Base-by-base conservation (phyloP, 2,888 invertebrate species). In the Bibio marci region DNA sequence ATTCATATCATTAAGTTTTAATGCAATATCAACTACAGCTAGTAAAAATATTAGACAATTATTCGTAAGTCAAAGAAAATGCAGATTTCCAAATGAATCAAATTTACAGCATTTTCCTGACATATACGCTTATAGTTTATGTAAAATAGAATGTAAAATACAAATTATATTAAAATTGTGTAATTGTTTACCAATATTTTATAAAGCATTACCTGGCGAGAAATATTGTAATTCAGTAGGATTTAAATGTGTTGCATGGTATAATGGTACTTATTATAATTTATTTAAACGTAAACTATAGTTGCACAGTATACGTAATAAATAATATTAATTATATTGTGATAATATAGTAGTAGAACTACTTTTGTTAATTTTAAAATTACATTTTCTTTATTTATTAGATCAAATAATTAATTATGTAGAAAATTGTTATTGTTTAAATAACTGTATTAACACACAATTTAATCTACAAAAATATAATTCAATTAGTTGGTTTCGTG, bases 201-300 rank as follows among this genome's bases (percentile, higher is more conserved):
- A 47, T 33, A 41, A 41, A 33, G 33, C 36, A 30, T 28, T 35
- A 28, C 19, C 12, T 13, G 15, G 30, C 22, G 44, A 46, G 30
- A 33, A 10, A 14, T 42, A 41, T 30, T 55, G 56, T 38, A 48
- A 48, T 41, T 41, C 47, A 15, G 38, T 49, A 33, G 54, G 54
- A 4, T 46, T 55, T 43, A 45, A 47, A 32, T 55, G 55, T 37
- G 42, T 56, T 30, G 45, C 43, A 15, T 35, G 45, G 19, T 37
- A 50, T 41, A 41, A 46, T 38, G 47, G 55, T 55, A 46, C 41
- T 43, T 36, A 11, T 4, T 34, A 28, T 12, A 26, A 30, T 22
- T 14, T 22, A 6, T 22, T 22, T 22, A 22, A 11, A 17, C 30
- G 11, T 28, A 18, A 35, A 30, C 8, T 13, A n/a, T n/a, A n/a